These are phyloP conservation scores for Chondrosia reniformis DNA, from an alignment of 37 sponge, comb jelly and placozoan species.

Conservation along the genomic window DNA sequence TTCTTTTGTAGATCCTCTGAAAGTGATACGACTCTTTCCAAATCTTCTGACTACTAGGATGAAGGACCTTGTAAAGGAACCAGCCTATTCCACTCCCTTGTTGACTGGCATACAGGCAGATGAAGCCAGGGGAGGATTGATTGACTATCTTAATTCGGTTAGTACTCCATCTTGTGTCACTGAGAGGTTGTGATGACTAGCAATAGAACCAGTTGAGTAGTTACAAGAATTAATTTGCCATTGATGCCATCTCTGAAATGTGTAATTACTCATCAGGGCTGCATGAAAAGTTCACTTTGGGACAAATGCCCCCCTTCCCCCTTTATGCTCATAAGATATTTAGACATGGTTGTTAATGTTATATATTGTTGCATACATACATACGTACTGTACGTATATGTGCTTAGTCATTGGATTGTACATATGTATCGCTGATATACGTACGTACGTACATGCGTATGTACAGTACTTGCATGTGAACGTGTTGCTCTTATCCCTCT, in stretches of 20 bases:
- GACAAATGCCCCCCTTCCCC: background rate
- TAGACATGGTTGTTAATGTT: background rate
- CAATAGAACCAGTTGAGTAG: no score
- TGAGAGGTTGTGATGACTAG: background rate
- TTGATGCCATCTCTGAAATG: no score
- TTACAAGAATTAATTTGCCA: no score
- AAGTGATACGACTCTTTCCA: conserved; percentile 76
- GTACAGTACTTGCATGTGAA: background rate
- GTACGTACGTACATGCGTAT: conserved; percentile 13
- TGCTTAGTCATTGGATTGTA: background rate
- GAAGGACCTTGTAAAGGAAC: conserved; percentile 15
- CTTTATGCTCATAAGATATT: background rate
- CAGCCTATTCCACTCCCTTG: conserved; percentile 49
- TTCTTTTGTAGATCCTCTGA: conserved; percentile 42
- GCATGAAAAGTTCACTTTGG: background rate
- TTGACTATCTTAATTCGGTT: conserved; percentile 62
- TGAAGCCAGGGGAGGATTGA: conserved; percentile 48
- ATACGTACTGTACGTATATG: background rate
- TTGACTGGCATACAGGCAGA: conserved; percentile 57
- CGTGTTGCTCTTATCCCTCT: background rate
- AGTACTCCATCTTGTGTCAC: background rate
- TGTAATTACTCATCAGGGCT: no score
- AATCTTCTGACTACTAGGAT: conserved; percentile 53
- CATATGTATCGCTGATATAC: background rate
- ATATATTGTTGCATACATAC: background rate